These are phyloP conservation scores for Aphelenchoides fujianensis DNA, from an alignment of 1,140 invertebrate species.

Conservation along the genomic window DNA sequence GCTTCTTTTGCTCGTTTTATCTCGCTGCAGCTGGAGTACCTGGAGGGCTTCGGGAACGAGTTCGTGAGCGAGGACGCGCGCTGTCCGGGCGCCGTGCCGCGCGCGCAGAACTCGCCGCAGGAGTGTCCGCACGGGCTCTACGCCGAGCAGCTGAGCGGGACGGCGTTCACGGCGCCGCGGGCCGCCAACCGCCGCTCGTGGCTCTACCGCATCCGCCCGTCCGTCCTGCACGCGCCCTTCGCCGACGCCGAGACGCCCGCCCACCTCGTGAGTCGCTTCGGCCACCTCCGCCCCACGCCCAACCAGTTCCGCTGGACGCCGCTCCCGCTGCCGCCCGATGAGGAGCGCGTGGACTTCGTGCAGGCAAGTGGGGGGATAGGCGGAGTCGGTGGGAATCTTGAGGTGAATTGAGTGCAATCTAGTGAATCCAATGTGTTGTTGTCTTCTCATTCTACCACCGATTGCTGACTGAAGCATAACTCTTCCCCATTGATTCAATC, in stretches of 20 bases:
- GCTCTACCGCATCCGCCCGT: conserved; percentile 89
- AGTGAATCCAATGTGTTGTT: no score
- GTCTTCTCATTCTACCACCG: no score
- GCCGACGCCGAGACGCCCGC: conserved; percentile 62
- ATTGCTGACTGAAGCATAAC: no score
- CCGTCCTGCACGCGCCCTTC: conserved; percentile 78
- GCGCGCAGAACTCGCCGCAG: conserved; percentile 83
- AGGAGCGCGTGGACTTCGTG: conserved; percentile 63
- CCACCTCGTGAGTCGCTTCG: conserved; percentile 63
- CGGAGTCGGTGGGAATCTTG: conserved; percentile 82
- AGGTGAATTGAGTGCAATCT: no score
- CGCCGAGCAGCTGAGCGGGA: conserved; percentile 91
- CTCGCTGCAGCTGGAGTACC: conserved; percentile 70
- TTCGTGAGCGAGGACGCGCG: conserved; percentile 82
- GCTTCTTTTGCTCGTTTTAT: not conserved
- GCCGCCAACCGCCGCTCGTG: conserved; percentile 78
- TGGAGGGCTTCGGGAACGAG: conserved; percentile 87
- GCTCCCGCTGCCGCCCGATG: conserved; percentile 74
- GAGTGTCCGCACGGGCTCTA: conserved; percentile 88
- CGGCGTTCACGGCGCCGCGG: conserved; percentile 88
- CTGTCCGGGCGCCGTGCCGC: conserved; percentile 78
- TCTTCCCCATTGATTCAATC: conserved; percentile 1
- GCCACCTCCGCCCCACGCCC: conserved; percentile 50
- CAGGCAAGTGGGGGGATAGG: conserved; percentile 89
- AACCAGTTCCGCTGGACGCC: conserved; percentile 81